A percentile compares a stretch with the other conserved stretches of the same genome.
phyloP scores from a whole-genome alignment of 30 jellyfish, hydroid and myxozoan species.

The Hydractinia echinata region DNA sequence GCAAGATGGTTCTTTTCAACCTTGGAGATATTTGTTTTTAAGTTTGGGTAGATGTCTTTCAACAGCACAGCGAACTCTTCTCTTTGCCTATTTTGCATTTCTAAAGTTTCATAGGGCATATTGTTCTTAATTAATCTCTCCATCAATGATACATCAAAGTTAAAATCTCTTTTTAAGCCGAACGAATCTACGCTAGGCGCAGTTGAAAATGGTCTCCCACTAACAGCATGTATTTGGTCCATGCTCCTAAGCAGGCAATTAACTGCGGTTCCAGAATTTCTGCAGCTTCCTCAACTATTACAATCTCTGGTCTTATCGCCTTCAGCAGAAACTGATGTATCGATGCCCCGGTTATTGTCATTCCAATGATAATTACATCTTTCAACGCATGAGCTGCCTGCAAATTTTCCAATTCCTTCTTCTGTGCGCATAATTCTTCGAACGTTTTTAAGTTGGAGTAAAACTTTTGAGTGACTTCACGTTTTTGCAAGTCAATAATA shows the following conservation, averaged over 20 bases:
- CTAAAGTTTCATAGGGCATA: constrained; percentile 31
- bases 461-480: constrained; percentile 20
- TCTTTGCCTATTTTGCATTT: constrained; percentile 55
- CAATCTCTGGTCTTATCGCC: constrained; percentile 44
- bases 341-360: constrained; percentile 68
- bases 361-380: constrained; percentile 36
- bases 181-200: constrained; percentile 48
- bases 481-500: constrained; percentile 4
- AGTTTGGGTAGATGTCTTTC: constrained; percentile 48
- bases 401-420: constrained; percentile 27
- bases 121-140: constrained; percentile 45
- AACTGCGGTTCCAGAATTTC: constrained; percentile 63
- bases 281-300: constrained; percentile 75
- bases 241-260: constrained; percentile 52
- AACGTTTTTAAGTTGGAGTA: background rate
- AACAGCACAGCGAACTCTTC: constrained; percentile 56
- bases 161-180: constrained; percentile 31
- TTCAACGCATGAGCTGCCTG: constrained; percentile 32
- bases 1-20: constrained; percentile 38
- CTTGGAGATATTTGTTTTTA: constrained; percentile 31
- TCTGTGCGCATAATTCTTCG: constrained; percentile 33
- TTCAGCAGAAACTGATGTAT: constrained; percentile 40
- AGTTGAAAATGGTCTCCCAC: constrained; percentile 75
- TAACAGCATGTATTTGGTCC: constrained; percentile 53
- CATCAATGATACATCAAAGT: constrained; percentile 66